A percentile compares a stretch with the other conserved stretches of the same genome.
Evolutionary conservation across 2,888 invertebrate genomes (phyloP).

Genomic region (Lasioglossum villosulum): DNA sequence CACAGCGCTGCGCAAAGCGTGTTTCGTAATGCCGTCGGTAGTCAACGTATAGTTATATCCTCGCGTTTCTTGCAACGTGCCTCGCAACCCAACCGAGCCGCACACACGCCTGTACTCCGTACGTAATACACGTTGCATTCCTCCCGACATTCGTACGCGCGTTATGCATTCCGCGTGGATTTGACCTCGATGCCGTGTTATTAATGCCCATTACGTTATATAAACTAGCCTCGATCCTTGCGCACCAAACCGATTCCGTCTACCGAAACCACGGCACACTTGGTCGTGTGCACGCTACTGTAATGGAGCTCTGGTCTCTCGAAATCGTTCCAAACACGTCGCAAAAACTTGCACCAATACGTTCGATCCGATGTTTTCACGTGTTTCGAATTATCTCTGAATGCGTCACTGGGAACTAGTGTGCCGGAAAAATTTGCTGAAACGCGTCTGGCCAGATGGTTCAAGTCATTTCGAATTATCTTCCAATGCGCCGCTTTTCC

Average conservation of each 20-base stretch:
- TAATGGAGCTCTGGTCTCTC: not conserved
- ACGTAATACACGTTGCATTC: constrained; percentile 65
- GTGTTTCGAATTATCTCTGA: not conserved
- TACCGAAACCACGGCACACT: constrained; percentile 14
- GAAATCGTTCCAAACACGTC: not conserved
- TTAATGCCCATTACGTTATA: constrained; percentile 64
- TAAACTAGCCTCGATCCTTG: constrained; percentile 46
- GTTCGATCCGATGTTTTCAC: not conserved
- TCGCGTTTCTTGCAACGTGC: constrained; percentile 62
- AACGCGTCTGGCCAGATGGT: too few species aligned
- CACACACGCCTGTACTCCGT: constrained; percentile 36
- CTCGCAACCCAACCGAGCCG: constrained; percentile 8
- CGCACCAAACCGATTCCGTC: not conserved
- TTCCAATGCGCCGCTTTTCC: too few species aligned
- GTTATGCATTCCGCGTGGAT: constrained; percentile 64
- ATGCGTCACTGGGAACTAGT: not conserved
- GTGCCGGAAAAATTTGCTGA: not conserved
- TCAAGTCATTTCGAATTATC: not conserved
- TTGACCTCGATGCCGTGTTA: constrained; percentile 63
- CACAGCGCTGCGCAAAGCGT: not conserved
- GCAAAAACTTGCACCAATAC: not conserved
- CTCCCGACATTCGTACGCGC: constrained; percentile 55
- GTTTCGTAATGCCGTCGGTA: constrained; percentile 63
- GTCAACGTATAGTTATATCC: constrained; percentile 45
- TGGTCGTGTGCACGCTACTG: not conserved